Evolutionary conservation across 2,888 invertebrate species (phyloP).

Genomic region (Epinotia demarniana): DNA sequence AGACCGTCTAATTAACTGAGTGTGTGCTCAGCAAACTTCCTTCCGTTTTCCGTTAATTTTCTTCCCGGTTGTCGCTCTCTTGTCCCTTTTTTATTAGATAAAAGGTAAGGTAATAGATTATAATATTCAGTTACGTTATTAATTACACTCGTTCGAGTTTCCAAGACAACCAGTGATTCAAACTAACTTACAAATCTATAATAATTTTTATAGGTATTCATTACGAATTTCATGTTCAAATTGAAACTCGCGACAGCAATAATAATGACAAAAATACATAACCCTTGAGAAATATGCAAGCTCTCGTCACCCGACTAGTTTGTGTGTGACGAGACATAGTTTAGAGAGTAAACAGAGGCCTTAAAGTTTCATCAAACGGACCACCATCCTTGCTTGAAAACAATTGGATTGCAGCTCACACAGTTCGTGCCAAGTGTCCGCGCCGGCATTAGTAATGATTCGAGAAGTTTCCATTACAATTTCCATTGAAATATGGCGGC

Average conservation of each 20-base stretch:
- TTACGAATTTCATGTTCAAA: background rate
- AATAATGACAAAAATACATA: conserved; percentile 18
- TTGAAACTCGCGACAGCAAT: background rate
- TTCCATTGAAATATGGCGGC: conserved; percentile 62
- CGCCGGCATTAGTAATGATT: conserved; percentile 42
- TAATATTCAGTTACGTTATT: background rate
- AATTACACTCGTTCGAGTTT: background rate
- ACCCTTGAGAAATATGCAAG: conserved; percentile 7
- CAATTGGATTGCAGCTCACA: conserved; percentile 43
- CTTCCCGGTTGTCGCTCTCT: background rate
- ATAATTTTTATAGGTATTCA: background rate
- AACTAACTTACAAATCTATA: too few species aligned
- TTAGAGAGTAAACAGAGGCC: conserved; percentile 37
- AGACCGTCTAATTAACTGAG: conserved; percentile 5
- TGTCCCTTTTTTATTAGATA: background rate
- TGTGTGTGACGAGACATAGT: conserved; percentile 23
- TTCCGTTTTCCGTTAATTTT: conserved; percentile 3
- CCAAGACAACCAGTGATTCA: too few species aligned
- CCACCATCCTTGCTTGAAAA: conserved; percentile 38
- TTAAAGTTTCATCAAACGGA: conserved; percentile 42
- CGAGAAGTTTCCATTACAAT: conserved; percentile 42
- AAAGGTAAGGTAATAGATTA: background rate
- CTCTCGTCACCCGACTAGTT: conserved; percentile 4
- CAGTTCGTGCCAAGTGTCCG: conserved; percentile 40
- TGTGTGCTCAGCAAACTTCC: conserved; percentile 11